Percentiles rank a stretch among this genome's conserved stretches.
Evolutionary conservation across 2,888 invertebrate species (phyloP).

Genomic region (Scaptomyza tumidula): DNA sequence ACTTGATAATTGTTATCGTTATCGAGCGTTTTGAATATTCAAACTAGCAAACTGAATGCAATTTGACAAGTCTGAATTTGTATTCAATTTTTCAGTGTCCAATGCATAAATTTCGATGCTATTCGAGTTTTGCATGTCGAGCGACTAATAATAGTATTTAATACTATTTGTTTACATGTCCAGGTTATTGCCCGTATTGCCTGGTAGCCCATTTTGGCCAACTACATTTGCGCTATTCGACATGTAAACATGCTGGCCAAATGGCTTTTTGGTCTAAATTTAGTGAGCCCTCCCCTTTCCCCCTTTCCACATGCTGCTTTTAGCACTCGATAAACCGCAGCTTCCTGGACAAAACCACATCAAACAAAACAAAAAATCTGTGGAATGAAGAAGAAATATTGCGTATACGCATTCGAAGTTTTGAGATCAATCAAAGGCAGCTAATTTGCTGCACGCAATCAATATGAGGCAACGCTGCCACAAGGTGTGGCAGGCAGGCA

Average conservation of each 20-base stretch:
- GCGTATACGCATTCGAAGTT: conserved; percentile 39
- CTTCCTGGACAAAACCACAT: conserved; percentile 33
- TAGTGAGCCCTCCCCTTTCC: conserved; percentile 3
- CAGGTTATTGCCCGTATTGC: conserved; percentile 50
- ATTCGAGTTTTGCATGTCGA: background rate
- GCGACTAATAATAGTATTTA: background rate
- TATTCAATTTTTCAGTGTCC: background rate
- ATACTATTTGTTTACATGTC: conserved; percentile 42
- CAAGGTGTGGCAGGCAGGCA: conserved; percentile 53
- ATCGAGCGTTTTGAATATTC: background rate
- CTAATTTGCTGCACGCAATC: conserved; percentile 73
- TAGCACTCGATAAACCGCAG: conserved; percentile 26
- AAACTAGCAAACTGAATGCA: background rate
- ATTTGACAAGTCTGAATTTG: background rate
- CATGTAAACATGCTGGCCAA: conserved; percentile 48
- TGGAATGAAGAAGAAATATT: conserved; percentile 9
- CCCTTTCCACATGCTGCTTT: no score
- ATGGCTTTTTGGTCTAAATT: conserved; percentile 39
- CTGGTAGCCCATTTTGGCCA: conserved; percentile 26
- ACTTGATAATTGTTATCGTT: no score
- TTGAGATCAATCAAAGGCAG: conserved; percentile 71
- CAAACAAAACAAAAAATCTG: background rate
- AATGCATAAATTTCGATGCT: conserved; percentile 3
- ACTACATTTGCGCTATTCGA: background rate
- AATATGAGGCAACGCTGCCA: conserved; percentile 32